Base-by-base conservation (phyloP, 2,113 vertebrate species). In the Danionella cerebrum region DNA sequence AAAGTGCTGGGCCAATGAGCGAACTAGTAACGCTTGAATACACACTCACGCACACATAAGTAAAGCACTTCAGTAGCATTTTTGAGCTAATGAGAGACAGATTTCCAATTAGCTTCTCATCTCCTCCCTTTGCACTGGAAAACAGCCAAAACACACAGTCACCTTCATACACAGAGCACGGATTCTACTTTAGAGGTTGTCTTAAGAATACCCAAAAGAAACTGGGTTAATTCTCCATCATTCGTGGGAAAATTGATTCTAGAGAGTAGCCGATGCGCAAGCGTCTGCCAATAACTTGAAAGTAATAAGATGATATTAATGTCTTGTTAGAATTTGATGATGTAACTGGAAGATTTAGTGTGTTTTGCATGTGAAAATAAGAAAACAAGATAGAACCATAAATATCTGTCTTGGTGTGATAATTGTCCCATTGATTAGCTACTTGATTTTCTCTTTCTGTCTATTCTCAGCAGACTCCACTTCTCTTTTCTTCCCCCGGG, bases 81-180 rank as follows among this genome's bases (percentile, higher is more conserved):
- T 44, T 65, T 50, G 47, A 53, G 27, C 60, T 74, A 69, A 77
- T 69, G 48, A 69, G 65, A 70, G 50, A 65, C 67, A 67, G 64
- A 69, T 63, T 58, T 68, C 42, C 70, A 66, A 53, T 72, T 62
- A 65, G 53, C 70, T 58, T 35, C 29, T 67, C 54, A 69, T 52
- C 57, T 72, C 44, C 64, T 71, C 64, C 44, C 60, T 24, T 35
- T 48, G 27, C 60, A 24, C 60, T 64, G 44, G 60, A 64, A 48
- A 35, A 65, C 29, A 3, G 35, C 63, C 41, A 35, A 50, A 52
- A 62, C 55, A 60, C 70, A 58, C 36, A 52, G 18, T 41, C 42
- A 48, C 44, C 35, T 48, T 33, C 42, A 64, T 14, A 64, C 60
- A 48, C 36, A 48, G 6, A 64, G 47, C 60, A 60, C 13, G 18